Evolutionary conservation across 2,797 vertebrate genomes (phyloP), one percentile per base, ranked within the genome.

Genomic region (Gambelia wislizenii): DNA sequence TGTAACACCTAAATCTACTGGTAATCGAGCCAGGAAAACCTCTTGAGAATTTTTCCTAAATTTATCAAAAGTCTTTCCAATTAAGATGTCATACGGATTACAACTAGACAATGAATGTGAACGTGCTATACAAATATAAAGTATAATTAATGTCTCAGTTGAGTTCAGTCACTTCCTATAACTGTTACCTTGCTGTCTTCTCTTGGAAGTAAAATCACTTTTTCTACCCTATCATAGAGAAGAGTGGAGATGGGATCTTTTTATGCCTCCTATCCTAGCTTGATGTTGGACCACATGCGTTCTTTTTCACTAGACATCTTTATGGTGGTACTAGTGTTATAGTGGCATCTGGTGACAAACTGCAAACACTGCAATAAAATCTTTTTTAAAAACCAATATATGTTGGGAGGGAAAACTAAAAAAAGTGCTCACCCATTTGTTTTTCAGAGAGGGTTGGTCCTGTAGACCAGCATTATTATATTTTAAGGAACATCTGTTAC

Each of bases 321-420:
- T 75, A 75, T 59, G 75, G 36, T 75, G 67, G n/a, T 74, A 14
- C 83, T 85, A 59, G 70, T 14, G 18, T n/a, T 74, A 74, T 8
- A 85, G 49, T 75, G 83, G 70, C 83, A 85, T 36, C 70, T 85
- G 83, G 70, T 74, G 83, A 75, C 36, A 75, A 56, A 44, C 64
- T 85, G 83, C 52, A 75, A 85, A 85, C 27, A 75, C 30, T 85
- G 52, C 70, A 84, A 70, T 69, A 70, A 49, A 49, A 84, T 47
- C 30, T 67, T 67, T 67, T 67, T 49, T 49, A 49, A 33, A 67
- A 33, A 67, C 33, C 33, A 67, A 67, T 10, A 67, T 67, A 33
- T 10, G 33, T 12, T 33, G 27, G 30, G 9, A 67, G 25, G 61
- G 27, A 64, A 54, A 54, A 54, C 13, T 2, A 33, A 33, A 10